Base-by-base conservation (phyloP, 2,797 vertebrate genomes). In the Sebastes hubbsi region DNA sequence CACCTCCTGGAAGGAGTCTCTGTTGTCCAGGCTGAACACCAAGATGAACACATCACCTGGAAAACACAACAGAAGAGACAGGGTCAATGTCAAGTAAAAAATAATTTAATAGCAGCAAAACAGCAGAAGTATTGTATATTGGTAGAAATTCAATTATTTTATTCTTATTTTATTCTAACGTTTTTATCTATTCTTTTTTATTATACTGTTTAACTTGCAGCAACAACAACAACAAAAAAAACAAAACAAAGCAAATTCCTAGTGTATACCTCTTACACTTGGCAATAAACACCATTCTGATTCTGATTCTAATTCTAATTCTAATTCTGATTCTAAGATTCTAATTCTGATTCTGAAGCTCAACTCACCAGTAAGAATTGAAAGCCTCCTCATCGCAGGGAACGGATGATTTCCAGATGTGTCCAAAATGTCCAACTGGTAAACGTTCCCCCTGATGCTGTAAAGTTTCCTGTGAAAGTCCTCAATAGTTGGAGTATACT, bases 401-500 rank as follows among this genome's bases (percentile, higher is more conserved):
- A 99, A 99, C 0, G 98, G 98, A 46, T 99, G 98, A 70, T 99
- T 98, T 76, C 99, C 98, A 3, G 99, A 99, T 0, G 98, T 99
- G 95, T 99, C 99, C 72, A 99, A 92, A 89, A 99, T 99, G 92
- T 99, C 99, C 49, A 99, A 93, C 92, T 98, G 98, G 84, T 99
- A 99, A 71, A 98, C 95, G 60, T 98, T 97, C 1, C 99, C 99
- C 0, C 95, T 95, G 95, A 99, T 99, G 94, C 97, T 97, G 95
- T 99, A 99, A 91, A 99, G 97, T 94, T 99, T 99, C 89, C 98
- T 96, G 82, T 99, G 99, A 91, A 99, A 99, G 93, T 99, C 98
- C 93, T 99, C 98, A 61, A 99, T 99, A 64, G 99, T 99, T 54
- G 98, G 99, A 0, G 98, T 99, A 95, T 99, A 99, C 75, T 98